These are phyloP conservation scores for Carcharodon carcharias DNA, from an alignment of 2,797 vertebrate species.

Conservation along the genomic window DNA sequence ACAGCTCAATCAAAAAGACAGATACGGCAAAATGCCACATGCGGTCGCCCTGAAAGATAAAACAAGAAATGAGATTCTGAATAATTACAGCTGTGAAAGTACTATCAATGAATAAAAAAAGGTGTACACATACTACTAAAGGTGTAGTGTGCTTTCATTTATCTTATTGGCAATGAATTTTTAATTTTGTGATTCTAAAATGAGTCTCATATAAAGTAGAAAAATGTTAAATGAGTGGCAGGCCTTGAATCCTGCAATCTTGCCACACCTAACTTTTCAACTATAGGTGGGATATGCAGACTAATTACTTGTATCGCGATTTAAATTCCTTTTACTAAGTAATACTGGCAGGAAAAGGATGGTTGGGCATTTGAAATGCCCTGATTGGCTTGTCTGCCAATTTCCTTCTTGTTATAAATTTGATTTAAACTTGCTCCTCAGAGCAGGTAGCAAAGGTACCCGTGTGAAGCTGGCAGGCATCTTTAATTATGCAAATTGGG, in stretches of 20 bases:
- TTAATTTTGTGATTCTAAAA: slow-evolving; percentile 38
- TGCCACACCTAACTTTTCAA: not conserved
- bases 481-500: not conserved
- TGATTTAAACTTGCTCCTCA: not conserved
- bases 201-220: not conserved
- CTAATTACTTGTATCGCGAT: not conserved
- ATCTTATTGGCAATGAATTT: not conserved
- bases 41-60: slow-evolving; percentile 59
- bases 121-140: slow-evolving; percentile 22
- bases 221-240: not conserved
- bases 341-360: not conserved
- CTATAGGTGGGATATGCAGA: not conserved
- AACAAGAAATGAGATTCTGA: slow-evolving; percentile 40
- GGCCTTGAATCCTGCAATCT: not conserved
- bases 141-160: not conserved
- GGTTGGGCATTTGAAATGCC: not conserved
- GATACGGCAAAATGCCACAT: slow-evolving; percentile 72
- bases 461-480: not conserved
- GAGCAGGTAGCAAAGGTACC: not conserved
- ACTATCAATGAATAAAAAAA: slow-evolving; percentile 39
- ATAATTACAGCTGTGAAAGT: slow-evolving; percentile 15
- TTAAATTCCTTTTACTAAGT: not conserved
- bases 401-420: not conserved
- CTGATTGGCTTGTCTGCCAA: not conserved
- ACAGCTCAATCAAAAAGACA: slow-evolving; percentile 67